Evolutionary conservation across 2,888 invertebrate species (phyloP), one percentile per base, ranked within the genome.

Genomic region (Ptychoptera contaminata): DNA sequence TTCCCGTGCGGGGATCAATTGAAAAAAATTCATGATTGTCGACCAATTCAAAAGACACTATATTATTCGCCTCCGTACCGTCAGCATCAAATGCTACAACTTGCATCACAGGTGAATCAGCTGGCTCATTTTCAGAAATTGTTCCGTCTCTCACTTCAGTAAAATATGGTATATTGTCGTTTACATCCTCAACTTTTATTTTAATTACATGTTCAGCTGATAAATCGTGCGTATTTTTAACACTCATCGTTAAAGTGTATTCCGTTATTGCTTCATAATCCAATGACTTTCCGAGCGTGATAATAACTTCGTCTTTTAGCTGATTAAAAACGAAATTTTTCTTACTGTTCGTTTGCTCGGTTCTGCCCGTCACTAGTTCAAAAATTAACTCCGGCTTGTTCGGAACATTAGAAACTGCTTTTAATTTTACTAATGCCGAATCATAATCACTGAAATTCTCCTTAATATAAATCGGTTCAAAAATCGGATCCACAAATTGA

Each of bases 141-240:
- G 79, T 82, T 1, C 88, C 90, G 12, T 78, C 77, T 55, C 80
- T 74, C 11, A 83, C 76, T 61, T 87, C 86, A 39, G 82, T 81
- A 57, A 93, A 91, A 52, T 78, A 77, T 1, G 82, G 93, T 52
- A 85, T 82, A 57, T 90, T 90, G 60, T 93, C 93, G 58, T 93
- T 93, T 0, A 88, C 88, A 60, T 93, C 92, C 57, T 77, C 72
- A 1, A 93, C 75, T 61, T 79, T 76, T 31, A 93, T 79, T 54
- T 77, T 77, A 42, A 90, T 73, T 44, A 78, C 76, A 11, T 81
- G 82, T 64, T 86, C 85, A 2, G 84, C 79, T 3, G 82, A 82
- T 59, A 90, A 65, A 55, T 78, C 77, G 57, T 80, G 80, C 54
- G 81, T 83, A 61, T 88, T 90, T 68, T 82, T 72, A 5, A 83